These are phyloP conservation scores for Yponomeuta sedellus DNA, from an alignment of 2,888 invertebrate species.

Conservation along the genomic window DNA sequence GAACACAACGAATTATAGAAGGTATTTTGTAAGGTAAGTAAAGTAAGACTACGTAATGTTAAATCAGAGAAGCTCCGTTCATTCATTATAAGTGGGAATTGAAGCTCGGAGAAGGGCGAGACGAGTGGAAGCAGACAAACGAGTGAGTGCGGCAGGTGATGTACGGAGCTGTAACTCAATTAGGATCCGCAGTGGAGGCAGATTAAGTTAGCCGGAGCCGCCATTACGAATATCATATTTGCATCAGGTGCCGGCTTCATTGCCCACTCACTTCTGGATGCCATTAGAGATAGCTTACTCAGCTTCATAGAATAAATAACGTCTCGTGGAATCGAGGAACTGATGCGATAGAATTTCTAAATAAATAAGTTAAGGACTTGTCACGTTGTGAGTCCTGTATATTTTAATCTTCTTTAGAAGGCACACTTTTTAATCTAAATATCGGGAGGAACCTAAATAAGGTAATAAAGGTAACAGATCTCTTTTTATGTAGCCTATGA, in stretches of 20 bases:
- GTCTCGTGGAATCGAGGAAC: background rate
- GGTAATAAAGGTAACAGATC: no score
- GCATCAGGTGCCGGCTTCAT: conserved; percentile 52
- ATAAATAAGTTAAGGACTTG: no score
- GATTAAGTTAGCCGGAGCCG: conserved; percentile 63
- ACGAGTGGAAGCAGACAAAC: conserved; percentile 23
- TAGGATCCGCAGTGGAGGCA: conserved; percentile 66
- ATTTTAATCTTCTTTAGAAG: no score
- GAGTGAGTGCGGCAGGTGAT: conserved; percentile 39
- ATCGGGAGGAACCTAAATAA: no score
- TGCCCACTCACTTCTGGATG: conserved; percentile 27
- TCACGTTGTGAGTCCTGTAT: no score
- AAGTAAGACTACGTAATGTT: no score
- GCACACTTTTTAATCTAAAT: no score
- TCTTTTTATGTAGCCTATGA: no score
- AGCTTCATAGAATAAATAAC: background rate
- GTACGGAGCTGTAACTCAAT: conserved; percentile 42
- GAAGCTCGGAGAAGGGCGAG: background rate
- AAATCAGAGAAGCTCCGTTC: no score
- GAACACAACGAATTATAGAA: background rate
- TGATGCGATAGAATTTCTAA: no score
- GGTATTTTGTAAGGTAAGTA: background rate
- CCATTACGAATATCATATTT: conserved; percentile 70
- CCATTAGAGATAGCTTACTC: conserved; percentile 5
- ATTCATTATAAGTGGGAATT: background rate